Conservation (phyloP, 1,140 invertebrate genomes). For the Eupristina koningsbergeri region DNA sequence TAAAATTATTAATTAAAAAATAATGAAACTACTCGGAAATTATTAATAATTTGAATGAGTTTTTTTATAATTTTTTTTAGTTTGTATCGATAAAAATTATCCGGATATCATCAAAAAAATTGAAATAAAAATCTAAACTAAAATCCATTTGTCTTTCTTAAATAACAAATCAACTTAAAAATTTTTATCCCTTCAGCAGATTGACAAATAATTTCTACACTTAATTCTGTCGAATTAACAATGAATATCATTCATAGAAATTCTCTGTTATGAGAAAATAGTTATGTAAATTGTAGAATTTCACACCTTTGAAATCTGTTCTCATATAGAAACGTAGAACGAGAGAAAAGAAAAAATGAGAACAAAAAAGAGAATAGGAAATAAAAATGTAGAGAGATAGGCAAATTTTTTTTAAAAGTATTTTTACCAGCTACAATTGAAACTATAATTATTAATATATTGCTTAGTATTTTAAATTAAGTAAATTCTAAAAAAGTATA, state of each 20-base stretch:
- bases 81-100: not conserved
- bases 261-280: conserved; percentile 36
- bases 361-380: too few species aligned
- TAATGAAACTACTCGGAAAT: too few species aligned
- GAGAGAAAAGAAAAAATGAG: not conserved
- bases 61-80: too few species aligned
- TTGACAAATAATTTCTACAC: conserved; percentile 40
- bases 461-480: conserved; percentile 42
- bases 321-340: not conserved
- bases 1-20: too few species aligned
- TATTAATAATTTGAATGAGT: too few species aligned
- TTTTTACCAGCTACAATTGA: not conserved
- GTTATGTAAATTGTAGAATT: conserved; percentile 49
- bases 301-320: conserved; percentile 21
- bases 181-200: conserved; percentile 18
- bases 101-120: conserved; percentile 13
- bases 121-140: conserved; percentile 27
- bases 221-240: conserved; percentile 41
- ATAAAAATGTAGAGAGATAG: too few species aligned
- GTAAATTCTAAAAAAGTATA: conserved; percentile 18
- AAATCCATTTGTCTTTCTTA: conserved; percentile 31
- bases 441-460: conserved; percentile 41
- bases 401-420: not conserved
- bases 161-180: conserved; percentile 43
- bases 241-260: conserved; percentile 18